A percentile compares a stretch with the other conserved stretches of the same genome.
Conservation (phyloP, 1,140 invertebrate genomes). For the Formica exsecta region DNA sequence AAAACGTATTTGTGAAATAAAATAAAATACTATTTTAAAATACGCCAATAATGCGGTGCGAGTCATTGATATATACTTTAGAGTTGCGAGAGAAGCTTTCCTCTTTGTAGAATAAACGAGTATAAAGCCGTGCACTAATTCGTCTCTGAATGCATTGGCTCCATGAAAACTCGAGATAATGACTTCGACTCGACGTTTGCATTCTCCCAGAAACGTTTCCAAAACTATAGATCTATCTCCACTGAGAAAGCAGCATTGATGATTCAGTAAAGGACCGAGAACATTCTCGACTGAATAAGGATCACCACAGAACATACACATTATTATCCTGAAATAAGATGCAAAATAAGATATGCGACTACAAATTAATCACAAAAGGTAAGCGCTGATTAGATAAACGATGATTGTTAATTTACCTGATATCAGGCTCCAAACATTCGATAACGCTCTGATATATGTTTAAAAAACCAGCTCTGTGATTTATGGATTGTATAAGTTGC, state of each 20-base stretch:
- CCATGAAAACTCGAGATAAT: slow-evolving; percentile 98
- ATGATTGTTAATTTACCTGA: slow-evolving; percentile 88
- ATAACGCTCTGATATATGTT: slow-evolving; percentile 92
- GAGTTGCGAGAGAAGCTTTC: slow-evolving; percentile 96
- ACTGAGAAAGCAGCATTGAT: slow-evolving; percentile 95
- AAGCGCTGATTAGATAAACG: background rate
- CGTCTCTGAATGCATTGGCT: slow-evolving; percentile 96
- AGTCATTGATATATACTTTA: slow-evolving; percentile 90
- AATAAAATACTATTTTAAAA: background rate
- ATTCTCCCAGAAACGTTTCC: slow-evolving; percentile 96
- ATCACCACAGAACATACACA: slow-evolving; percentile 99
- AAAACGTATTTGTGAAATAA: slow-evolving; percentile 32
- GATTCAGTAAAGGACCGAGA: slow-evolving; percentile 94
- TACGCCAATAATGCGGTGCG: background rate
- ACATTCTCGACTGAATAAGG: slow-evolving; percentile 96
- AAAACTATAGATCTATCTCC: slow-evolving; percentile 95
- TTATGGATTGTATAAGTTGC: slow-evolving; percentile 92
- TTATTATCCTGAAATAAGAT: slow-evolving; percentile 91
- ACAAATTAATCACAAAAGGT: slow-evolving; percentile 46
- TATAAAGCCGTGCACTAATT: slow-evolving; percentile 98
- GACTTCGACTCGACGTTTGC: slow-evolving; percentile 96
- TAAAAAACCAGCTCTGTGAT: slow-evolving; percentile 90
- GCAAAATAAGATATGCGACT: slow-evolving; percentile 31
- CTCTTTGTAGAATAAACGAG: slow-evolving; percentile 98
- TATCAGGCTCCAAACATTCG: slow-evolving; percentile 94